A percentile compares a stretch with the other conserved stretches of the same genome.
These are phyloP conservation scores for Pimephales promelas DNA, from an alignment of 2,113 vertebrate genomes.

Conservation along the genomic window DNA sequence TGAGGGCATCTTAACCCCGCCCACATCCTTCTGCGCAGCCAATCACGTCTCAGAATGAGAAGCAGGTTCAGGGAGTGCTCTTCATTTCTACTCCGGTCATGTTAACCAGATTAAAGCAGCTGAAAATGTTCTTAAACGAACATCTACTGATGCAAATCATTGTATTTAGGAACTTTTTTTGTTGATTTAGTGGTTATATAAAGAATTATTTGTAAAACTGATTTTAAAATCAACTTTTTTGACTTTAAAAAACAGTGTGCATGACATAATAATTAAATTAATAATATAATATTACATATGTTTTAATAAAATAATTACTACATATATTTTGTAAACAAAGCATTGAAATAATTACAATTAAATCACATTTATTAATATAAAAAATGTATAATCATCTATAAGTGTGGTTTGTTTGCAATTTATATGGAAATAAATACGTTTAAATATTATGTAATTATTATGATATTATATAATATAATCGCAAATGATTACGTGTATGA, in stretches of 20 bases:
- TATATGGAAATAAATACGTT: background rate
- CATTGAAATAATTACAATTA: too few relatives aligned
- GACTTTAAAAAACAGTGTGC: background rate
- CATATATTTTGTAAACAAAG: too few relatives aligned
- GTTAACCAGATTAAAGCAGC: background rate
- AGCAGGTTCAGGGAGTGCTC: background rate
- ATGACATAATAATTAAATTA: background rate
- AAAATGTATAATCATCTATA: background rate
- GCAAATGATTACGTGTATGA: background rate
- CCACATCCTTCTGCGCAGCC: background rate
- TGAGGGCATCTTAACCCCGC: background rate
- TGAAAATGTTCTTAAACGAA: background rate
- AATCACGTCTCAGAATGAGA: constrained; percentile 17
- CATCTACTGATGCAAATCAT: background rate
- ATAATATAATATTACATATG: background rate
- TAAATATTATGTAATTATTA: background rate
- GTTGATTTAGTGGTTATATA: background rate
- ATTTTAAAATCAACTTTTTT: background rate
- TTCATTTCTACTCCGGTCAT: background rate
- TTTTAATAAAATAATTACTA: background rate
- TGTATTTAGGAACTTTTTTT: background rate
- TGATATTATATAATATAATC: too few relatives aligned
- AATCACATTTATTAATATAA: too few relatives aligned
- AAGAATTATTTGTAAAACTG: background rate
- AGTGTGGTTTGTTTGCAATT: background rate